Conservation (phyloP, 2,113 vertebrate genomes). For the Grammomys surdaster region DNA sequence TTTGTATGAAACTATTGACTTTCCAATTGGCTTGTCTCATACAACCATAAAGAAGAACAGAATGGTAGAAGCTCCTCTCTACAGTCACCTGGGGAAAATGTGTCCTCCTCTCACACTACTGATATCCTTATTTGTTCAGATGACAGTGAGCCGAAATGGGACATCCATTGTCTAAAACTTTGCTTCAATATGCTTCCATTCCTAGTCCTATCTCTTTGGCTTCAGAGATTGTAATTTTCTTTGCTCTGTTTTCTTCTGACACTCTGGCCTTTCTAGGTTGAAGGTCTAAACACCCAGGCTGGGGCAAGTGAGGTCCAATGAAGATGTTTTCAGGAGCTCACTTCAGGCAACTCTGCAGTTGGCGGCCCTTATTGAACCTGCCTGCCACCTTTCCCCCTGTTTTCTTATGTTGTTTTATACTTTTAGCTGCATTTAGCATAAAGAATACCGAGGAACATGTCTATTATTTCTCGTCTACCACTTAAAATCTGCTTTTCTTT, state of each 20-base stretch:
- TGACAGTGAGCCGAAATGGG: too few relatives aligned
- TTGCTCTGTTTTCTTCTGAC: not conserved
- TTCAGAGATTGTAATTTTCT: not conserved
- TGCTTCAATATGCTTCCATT: not conserved
- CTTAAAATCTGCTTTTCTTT: conserved; percentile 36
- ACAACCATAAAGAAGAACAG: not conserved
- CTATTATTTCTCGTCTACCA: not conserved
- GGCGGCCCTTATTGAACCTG: not conserved
- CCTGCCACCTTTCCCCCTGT: not conserved
- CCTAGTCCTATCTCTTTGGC: not conserved
- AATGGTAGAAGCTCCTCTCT: not conserved
- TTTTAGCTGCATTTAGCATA: conserved; percentile 40
- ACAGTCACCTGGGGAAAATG: not conserved
- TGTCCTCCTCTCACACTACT: not conserved
- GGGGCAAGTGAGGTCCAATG: not conserved
- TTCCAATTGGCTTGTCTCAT: too few relatives aligned
- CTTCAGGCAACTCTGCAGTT: not conserved
- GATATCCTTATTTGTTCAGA: not conserved
- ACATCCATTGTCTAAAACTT: not conserved
- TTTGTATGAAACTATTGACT: not conserved
- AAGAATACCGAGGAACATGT: not conserved
- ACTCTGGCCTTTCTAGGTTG: not conserved
- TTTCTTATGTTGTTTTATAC: not conserved
- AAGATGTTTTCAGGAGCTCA: not conserved
- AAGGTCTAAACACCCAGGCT: not conserved